Evolutionary conservation across 1,140 invertebrate genomes (phyloP), one percentile per base, ranked within the genome.

Genomic region (Diachasmimorpha longicaudata): DNA sequence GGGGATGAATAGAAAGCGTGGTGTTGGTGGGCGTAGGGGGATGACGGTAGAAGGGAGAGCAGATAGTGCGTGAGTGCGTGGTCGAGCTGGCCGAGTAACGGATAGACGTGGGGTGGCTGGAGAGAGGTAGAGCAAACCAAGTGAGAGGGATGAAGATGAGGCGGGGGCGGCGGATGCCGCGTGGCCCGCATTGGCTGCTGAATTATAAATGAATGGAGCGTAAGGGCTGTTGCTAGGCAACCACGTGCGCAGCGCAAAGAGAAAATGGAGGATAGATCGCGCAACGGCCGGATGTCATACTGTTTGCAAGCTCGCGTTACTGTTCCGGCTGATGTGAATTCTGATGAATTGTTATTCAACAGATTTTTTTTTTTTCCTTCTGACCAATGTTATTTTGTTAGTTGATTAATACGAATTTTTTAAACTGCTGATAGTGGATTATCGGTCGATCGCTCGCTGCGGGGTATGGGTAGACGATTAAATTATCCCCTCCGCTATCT

Each of bases 181-280:
- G 86, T 88, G 88, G 87, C 86, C 86, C 87, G 88, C 87, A 89
- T 88, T 88, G 87, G 87, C 83, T 88, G 86, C 77, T 89, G 87
- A 89, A 89, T 89, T 89, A 89, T 89, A 89, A 87, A 89, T 89
- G 88, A 89, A 86, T 84, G 84, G 88, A 88, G 87, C 86, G 86
- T 89, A 89, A 89, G 87, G 87, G 86, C 86, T 87, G 88, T 89
- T 88, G 88, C 88, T 84, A 87, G 84, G 88, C 86, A 89, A 89
- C 87, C 84, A 83, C 84, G 84, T 85, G 85, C 84, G 85, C 86
- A 83, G 83, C 84, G 86, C 84, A 87, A 88, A 89, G 87, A 89
- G 87, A 89, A 89, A 89, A 89, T 89, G 88, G 88, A 87, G 87
- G 85, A 85, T 77, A 77, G 70, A 74, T 74, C 77, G 70, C 78